These are phyloP conservation scores for Gymnosoma rotundatum DNA, from an alignment of 2,888 invertebrate species.

Conservation along the genomic window DNA sequence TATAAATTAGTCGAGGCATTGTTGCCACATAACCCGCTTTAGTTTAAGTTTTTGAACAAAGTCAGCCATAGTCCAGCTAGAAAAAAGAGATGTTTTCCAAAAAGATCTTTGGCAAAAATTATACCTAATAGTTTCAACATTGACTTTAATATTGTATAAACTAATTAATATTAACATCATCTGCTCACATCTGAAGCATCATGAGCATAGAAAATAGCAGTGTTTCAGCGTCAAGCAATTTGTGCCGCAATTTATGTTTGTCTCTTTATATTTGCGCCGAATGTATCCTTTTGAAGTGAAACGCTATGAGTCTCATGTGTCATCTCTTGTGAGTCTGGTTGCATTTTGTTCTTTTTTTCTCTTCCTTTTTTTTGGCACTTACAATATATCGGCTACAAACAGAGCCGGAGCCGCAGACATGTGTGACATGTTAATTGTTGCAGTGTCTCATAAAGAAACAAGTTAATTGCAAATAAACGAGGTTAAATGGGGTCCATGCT, in stretches of 20 bases:
- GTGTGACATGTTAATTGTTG: constrained; percentile 79
- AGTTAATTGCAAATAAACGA: constrained; percentile 77
- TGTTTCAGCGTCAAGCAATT: constrained; percentile 67
- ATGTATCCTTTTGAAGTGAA: constrained; percentile 78
- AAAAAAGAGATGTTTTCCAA: neutral
- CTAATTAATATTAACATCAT: constrained; percentile 53
- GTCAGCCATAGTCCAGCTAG: too few species aligned
- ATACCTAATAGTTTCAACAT: constrained; percentile 10
- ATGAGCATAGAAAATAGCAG: constrained; percentile 30
- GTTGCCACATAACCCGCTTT: too few species aligned
- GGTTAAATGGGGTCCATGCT: constrained; percentile 56
- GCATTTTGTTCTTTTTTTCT: constrained; percentile 27
- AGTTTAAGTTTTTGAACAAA: too few species aligned
- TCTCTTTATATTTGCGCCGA: constrained; percentile 6
- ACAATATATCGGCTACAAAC: constrained; percentile 22
- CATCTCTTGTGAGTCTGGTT: constrained; percentile 72
- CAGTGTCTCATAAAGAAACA: constrained; percentile 78
- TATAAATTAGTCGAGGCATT: too few species aligned
- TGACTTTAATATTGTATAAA: constrained; percentile 25
- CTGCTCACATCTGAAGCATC: constrained; percentile 42
- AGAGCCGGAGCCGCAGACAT: constrained; percentile 66
- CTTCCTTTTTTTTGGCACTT: constrained; percentile 13
- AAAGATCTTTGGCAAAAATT: neutral
- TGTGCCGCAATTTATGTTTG: constrained; percentile 53
- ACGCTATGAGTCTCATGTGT: constrained; percentile 79